These are phyloP conservation scores for Sminthopsis crassicaudata DNA, from an alignment of 2,113 vertebrate species.

Conservation along the genomic window DNA sequence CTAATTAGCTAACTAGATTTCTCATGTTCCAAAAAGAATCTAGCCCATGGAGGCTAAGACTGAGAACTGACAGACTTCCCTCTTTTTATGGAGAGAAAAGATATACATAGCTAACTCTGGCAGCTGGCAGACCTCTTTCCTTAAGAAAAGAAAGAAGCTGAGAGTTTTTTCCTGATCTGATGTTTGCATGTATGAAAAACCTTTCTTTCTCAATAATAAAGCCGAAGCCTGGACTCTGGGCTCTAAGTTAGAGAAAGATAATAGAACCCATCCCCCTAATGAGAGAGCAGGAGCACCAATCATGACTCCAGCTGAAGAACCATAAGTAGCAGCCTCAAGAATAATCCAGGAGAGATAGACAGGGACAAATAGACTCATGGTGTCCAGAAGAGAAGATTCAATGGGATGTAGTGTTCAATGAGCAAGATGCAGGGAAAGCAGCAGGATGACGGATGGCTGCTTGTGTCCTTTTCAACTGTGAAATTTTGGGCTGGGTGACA, in stretches of 20 bases:
- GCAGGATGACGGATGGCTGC: not conserved
- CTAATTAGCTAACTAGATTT: not conserved
- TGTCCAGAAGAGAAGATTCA: not conserved
- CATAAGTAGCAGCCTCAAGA: not conserved
- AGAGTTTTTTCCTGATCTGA: not conserved
- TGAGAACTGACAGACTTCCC: constrained; percentile 1
- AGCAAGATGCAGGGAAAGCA: not conserved
- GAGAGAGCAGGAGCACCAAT: not conserved
- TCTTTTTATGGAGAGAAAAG: not conserved
- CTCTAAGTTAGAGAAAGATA: not conserved
- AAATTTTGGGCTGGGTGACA: not conserved
- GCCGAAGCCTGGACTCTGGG: not conserved
- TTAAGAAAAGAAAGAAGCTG: not conserved
- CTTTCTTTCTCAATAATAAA: not conserved
- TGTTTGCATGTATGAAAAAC: not conserved
- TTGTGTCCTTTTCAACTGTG: not conserved
- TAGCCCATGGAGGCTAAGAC: not conserved
- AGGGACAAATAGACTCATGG: not conserved
- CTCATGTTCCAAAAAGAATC: not conserved
- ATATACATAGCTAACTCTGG: not conserved
- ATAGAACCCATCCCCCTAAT: not conserved
- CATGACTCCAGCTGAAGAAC: not conserved
- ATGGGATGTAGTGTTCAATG: not conserved
- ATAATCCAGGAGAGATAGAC: not conserved
- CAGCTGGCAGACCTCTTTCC: not conserved